These are phyloP conservation scores for Coptotermes formosanus DNA, from an alignment of 1,140 invertebrate genomes.

Conservation along the genomic window DNA sequence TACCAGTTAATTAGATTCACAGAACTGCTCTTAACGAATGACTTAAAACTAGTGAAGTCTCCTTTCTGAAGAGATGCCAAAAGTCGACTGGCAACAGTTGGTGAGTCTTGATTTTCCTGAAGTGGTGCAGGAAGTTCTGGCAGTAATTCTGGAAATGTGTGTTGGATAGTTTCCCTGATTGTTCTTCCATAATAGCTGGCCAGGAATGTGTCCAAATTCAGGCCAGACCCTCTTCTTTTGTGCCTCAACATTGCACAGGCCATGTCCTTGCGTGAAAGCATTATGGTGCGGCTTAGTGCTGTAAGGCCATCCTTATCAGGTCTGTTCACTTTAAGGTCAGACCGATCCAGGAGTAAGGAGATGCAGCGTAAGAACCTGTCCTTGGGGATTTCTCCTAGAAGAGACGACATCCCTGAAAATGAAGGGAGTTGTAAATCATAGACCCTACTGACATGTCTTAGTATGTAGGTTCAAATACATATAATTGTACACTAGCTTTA, in stretches of 20 bases:
- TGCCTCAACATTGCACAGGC: neutral
- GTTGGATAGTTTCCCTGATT: neutral
- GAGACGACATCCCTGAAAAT: neutral
- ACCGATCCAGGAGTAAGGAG: neutral
- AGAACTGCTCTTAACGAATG: neutral
- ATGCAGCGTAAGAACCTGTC: neutral
- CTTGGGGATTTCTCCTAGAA: neutral
- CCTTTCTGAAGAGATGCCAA: slow-evolving; percentile 1
- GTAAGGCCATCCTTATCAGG: slow-evolving; percentile 1
- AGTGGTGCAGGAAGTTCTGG: neutral
- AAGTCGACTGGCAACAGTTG: neutral
- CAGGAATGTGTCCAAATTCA: neutral
- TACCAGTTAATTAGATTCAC: slow-evolving; percentile 49
- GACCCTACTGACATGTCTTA: no score
- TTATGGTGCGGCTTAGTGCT: neutral
- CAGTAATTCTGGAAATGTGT: neutral
- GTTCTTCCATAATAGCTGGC: neutral
- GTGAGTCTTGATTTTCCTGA: neutral
- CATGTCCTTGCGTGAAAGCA: neutral
- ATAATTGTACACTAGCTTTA: no score
- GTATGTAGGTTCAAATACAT: no score
- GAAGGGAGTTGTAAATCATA: neutral
- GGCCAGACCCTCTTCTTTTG: neutral
- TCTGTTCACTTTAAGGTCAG: neutral
- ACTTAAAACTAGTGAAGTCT: neutral